These are phyloP conservation scores for Peromyscus attwateri DNA, from an alignment of 2,797 vertebrate species.

Conservation along the genomic window DNA sequence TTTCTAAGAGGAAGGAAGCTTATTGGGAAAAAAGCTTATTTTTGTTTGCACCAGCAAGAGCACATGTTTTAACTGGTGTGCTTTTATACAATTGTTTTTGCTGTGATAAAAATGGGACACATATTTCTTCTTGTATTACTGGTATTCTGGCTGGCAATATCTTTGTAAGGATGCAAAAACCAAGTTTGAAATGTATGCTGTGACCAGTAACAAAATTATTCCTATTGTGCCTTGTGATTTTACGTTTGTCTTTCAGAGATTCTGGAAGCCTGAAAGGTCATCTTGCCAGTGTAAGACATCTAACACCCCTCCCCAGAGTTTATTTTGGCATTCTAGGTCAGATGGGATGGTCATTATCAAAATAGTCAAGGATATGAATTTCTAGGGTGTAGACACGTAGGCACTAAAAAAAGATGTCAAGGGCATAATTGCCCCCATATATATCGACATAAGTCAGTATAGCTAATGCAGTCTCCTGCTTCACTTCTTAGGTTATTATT, in stretches of 20 bases:
- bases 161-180: background rate
- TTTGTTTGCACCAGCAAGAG: background rate
- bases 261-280: conserved; percentile 20
- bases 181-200: background rate
- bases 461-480: background rate
- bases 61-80: background rate
- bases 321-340: background rate
- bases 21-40: background rate
- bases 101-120: conserved; percentile 14
- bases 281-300: background rate
- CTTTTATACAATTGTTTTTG: background rate
- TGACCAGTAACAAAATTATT: background rate
- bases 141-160: background rate
- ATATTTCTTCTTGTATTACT: background rate
- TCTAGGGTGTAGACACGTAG: background rate
- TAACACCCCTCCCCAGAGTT: background rate
- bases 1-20: background rate
- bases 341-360: conserved; percentile 11
- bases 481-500: conserved; percentile 15
- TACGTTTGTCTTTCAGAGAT: conserved; percentile 30
- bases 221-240: background rate
- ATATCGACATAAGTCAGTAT: background rate
- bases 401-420: conserved; percentile 24
- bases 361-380: background rate
- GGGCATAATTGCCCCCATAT: background rate